Base-by-base conservation (phyloP, 1,140 invertebrate species). In the Lineus longissimus region DNA sequence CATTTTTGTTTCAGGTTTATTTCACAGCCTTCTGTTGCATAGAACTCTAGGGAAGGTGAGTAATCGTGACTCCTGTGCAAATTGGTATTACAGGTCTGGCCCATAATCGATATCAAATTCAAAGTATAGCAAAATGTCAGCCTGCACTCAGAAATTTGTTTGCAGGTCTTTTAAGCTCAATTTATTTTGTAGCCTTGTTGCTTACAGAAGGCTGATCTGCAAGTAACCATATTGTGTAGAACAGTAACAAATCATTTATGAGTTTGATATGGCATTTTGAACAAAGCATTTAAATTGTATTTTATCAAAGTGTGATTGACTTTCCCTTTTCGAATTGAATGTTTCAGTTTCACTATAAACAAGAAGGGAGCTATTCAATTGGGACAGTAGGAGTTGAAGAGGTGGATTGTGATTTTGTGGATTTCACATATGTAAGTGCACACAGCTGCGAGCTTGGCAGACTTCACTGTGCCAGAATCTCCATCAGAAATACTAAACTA, bases 351-450 rank as follows among this genome's bases (percentile, higher is more conserved):
- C 88, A 90, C 57, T 97, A 96, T 81, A 92, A 91, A 81, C 89
- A 90, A 76, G 94, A 97, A 82, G 91, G 90, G 68, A 92, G 89
- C 80, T 98, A 97, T 80, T 93, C 93, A 11, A 92, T 97, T 59
- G 94, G 95, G 30, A 95, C 93, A 1, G 87, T 98, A 27, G 94
- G 94, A 55, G 94, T 94, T 74, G 90, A 92, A 69, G 95, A 98
- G 83, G 91, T 97, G 11, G 92, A 96, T 76, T 98, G 95, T 84
- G 92, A 97, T 83, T 97, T 95, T 78, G 92, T 98, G 67, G 94
- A 97, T 82, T 91, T 97, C 73, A 97, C 94, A 30, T 98, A 98
- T 82, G 94, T 88, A 81, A 85, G 85, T 81, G 63, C 23, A 54
- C 15, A 15, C 33, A 7, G 33, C 15, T 36, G 33, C 4, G 15